These are phyloP conservation scores for Epinephelus lanceolatus DNA, from an alignment of 2,113 vertebrate species.

Conservation along the genomic window DNA sequence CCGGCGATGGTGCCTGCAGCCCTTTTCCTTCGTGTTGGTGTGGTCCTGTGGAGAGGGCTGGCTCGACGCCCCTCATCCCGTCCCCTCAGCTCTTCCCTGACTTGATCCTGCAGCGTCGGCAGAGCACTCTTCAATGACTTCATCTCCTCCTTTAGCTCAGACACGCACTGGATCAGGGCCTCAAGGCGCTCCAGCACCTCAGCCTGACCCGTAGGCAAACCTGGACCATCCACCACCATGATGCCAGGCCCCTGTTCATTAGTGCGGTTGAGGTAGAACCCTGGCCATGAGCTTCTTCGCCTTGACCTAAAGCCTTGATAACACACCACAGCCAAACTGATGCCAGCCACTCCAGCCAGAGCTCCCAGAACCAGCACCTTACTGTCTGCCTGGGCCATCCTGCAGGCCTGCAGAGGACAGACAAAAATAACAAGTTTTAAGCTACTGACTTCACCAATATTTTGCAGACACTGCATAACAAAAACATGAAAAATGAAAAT, in stretches of 20 bases:
- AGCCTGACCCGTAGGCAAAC: slow-evolving; percentile 81
- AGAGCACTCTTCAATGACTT: slow-evolving; percentile 89
- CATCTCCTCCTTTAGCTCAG: slow-evolving; percentile 93
- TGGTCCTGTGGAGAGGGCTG: slow-evolving; percentile 86
- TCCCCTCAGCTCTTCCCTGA: slow-evolving; percentile 87
- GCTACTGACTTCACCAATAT: neutral
- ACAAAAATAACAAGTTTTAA: neutral
- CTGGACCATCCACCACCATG: slow-evolving; percentile 70
- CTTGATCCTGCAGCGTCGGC: slow-evolving; percentile 88
- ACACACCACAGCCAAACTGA: slow-evolving; percentile 88
- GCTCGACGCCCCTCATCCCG: slow-evolving; percentile 69
- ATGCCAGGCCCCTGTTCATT: slow-evolving; percentile 39
- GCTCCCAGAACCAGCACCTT: slow-evolving; percentile 89
- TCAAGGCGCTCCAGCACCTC: slow-evolving; percentile 92
- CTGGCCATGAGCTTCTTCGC: slow-evolving; percentile 35
- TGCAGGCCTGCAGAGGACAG: slow-evolving; percentile 56
- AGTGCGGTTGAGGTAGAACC: slow-evolving; percentile 41
- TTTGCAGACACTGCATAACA: neutral
- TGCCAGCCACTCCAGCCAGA: slow-evolving; percentile 91
- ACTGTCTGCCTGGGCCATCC: slow-evolving; percentile 89
- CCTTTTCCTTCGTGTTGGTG: slow-evolving; percentile 86
- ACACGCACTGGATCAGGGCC: slow-evolving; percentile 88
- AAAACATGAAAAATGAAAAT: neutral
- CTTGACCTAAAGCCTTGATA: slow-evolving; percentile 80
- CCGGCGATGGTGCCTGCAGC: slow-evolving; percentile 44